Percentiles rank a stretch among this genome's conserved stretches.
These are phyloP conservation scores for Drosophila neonasuta DNA, from an alignment of 2,888 invertebrate species.

Conservation along the genomic window DNA sequence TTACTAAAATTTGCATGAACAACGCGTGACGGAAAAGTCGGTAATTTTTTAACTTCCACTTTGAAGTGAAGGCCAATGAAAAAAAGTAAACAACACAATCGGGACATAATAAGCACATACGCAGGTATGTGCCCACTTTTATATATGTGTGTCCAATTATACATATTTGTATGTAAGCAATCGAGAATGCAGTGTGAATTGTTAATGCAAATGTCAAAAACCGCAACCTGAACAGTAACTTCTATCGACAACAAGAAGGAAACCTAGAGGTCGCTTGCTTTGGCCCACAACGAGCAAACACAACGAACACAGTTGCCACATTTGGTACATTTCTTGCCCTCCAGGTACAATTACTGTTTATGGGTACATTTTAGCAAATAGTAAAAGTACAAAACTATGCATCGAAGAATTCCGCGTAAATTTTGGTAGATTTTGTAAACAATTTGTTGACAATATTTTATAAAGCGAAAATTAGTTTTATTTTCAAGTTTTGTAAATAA, in stretches of 20 bases:
- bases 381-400: too few relatives aligned
- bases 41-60: background rate
- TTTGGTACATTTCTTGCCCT: background rate
- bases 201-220: constrained; percentile 30
- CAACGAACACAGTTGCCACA: background rate
- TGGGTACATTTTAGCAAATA: too few relatives aligned
- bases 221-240: constrained; percentile 8
- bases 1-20: constrained; percentile 4
- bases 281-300: background rate
- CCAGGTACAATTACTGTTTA: background rate
- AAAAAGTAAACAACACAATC: background rate
- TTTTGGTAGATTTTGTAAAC: too few relatives aligned
- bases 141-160: background rate
- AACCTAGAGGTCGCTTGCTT: constrained; percentile 5
- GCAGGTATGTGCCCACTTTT: background rate
- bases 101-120: background rate
- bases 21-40: background rate
- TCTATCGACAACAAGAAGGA: background rate
- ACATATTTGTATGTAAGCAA: background rate
- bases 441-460: too few relatives aligned
- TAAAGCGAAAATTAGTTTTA: too few relatives aligned
- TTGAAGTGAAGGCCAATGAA: background rate
- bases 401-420: too few relatives aligned
- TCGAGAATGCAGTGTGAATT: constrained; percentile 18
- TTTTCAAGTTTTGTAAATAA: too few relatives aligned